Base-by-base conservation (phyloP, 2,888 invertebrate genomes). In the Sinotaia quadrata region DNA sequence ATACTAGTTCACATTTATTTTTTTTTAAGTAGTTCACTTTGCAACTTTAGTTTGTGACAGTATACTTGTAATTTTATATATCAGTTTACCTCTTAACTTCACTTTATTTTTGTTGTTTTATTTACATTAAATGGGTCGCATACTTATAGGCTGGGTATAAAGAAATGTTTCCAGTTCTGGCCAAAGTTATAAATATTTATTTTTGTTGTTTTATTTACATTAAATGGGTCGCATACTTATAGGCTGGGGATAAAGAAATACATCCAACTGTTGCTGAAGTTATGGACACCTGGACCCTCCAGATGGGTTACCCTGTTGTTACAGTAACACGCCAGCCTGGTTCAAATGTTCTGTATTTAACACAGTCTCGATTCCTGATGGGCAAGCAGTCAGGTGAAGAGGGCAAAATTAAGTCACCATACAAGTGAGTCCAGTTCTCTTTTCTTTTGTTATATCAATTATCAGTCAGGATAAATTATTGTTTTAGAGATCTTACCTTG, bases 301-400 rank as follows among this genome's bases (percentile, higher is more conserved):
- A 86, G 78, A 86, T 84, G 84, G 85, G 85, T 0, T 84, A 80
- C 67, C 86, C 86, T 1, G 76, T 86, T 7, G 75, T 86, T 31
- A 83, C 75, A 0, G 65, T 86, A 7, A 74, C 52, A 5, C 90
- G 67, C 36, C 60, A 71, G 2, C 74, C 72, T 7, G 75, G 75
- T 18, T 73, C 63, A 7, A 67, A 71, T 2, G 36, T 44, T 0
- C 73, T 85, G 5, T 72, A 69, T 2, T 73, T 85, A 2, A 71
- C 72, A 2, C 85, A 85, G 71, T 69, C 78, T 34, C 72, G 83
- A 41, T 85, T 83, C 63, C 72, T 84, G 15, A 60, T 82, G 29
- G 36, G 8, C 37, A n/a, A 41, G 3, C 36, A 10, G 21, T 1
- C 18, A 33, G 21, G 34, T 24, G 24, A 36, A 8, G 8, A 61